Evolutionary conservation across 2,113 vertebrate species (phyloP), one percentile per base, ranked within the genome.

Genomic region (Antechinus flavipes): DNA sequence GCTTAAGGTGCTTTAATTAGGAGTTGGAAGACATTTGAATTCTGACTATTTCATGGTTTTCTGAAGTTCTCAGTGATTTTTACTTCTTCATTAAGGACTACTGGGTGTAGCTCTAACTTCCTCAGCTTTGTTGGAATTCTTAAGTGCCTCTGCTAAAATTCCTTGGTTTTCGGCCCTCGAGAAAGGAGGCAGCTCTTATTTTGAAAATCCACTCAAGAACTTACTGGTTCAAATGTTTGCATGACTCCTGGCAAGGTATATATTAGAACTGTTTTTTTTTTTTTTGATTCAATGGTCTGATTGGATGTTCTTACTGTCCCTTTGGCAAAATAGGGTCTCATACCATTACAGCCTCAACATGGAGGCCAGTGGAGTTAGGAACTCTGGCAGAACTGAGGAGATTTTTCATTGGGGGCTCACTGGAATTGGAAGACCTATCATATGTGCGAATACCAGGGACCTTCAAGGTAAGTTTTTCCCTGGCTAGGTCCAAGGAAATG

Each of bases 381-480:
- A 99, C 98, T 0, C 97, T 98, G 0, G 99, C 99, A 27, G 99
- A 99, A 89, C 98, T 99, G 97, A 98, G 99, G 93, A 99, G 99
- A 23, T 99, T 99, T 98, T 99, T 99, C 97, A 99, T 99, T 0
- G 99, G 99, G 0, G 99, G 99, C 1, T 99, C 99, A 95, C 99
- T 99, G 47, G 99, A 99, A 97, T 99, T 99, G 90, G 99, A 99
- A 97, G 99, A 99, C 93, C 94, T 98, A 56, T 99, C 99, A 94
- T 99, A 99, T 0, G 92, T 98, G 96, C 98, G 99, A 97, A 97
- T 99, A 76, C 99, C 99, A 2, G 99, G 99, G 1, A 99, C 99
- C 89, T 99, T 99, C 97, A 99, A 99, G 99, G 99, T 99, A 94
- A 93, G 97, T 93, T 96, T 49, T 54, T 27, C 90, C 95, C 93